Evolutionary conservation across 2,797 vertebrate species (phyloP), one percentile per base, ranked within the genome.

Genomic region (Myripristis murdjan): DNA sequence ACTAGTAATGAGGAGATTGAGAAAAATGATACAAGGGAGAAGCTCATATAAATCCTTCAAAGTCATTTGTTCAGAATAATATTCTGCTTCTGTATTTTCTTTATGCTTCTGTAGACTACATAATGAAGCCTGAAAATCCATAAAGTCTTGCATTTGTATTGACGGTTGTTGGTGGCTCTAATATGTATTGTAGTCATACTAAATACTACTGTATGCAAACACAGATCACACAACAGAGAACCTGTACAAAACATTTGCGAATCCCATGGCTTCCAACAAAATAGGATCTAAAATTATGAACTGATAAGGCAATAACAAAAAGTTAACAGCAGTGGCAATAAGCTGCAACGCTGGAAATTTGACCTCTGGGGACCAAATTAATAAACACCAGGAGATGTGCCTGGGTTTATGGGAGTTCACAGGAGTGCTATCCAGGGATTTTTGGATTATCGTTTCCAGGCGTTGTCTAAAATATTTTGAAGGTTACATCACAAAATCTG

Each of bases 381-480:
- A 37, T 24, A 66, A 78, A 79, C 51, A 53, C 51, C 53, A 55
- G 11, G 62, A 64, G 66, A 39, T 49, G 39, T 51, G 43, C 53
- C 54, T 16, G 47, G 33, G 37, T 11, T 28, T 28, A 28, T 12
- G 37, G 37, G 51, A 37, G 23, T 62, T 20, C 33, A 37, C 22
- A 16, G 33, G 33, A 14, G 41, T 44, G 24, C 70, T 81, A 62
- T 58, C 54, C 23, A 23, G 64, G 56, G 63, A 72, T 74, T 79
- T 79, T 61, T 63, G 26, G 65, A 76, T 79, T 67, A 79, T 67
- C 41, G 41, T 73, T 64, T 41, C 44, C 9, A 6, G 57, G 53
- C 68, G 75, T 70, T 71, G 20, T 60, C 52, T 64, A 14, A 75
- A 80, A 64, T 23, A 71, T 71, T 66, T 39, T 46, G 18, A 81